Evolutionary conservation across 2,113 vertebrate genomes (phyloP), one percentile per base, ranked within the genome.

Genomic region (Conger conger): DNA sequence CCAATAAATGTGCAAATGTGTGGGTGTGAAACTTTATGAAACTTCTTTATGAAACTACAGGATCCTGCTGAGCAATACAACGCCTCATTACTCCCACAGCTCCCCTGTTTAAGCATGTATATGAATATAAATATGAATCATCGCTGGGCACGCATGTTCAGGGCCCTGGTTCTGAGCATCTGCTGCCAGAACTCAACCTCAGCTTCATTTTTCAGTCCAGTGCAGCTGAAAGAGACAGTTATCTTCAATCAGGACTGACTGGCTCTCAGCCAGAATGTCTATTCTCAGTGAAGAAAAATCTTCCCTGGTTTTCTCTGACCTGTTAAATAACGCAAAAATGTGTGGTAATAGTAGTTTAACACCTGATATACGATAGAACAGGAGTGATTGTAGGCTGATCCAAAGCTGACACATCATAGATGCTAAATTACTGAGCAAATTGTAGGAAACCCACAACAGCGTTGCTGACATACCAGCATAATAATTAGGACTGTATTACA

Each of bases 181-280:
- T 73, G 36, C 15, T 76, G 38, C 63, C 82, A 83, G 82, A 50
- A 33, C 60, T 45, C 40, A 4, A 27, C n/a, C 40, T 15, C 63
- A 76, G 63, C 76, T 83, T 83, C 38, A 18, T 83, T 83, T 76
- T 35, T 23, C 63, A 68, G 60, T 73, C 40, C 18, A 83, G 60
- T 38, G 57, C 76, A 18, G 53, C 38, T 16, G 38, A 83, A 83
- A 76, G 30, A 45, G 63, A 83, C 60, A 83, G 76, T 23, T 38
- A 20, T 78, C 13, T 78, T 78, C 30, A 36, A 78, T 78, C 37
- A 78, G 11, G 9, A 78, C 1, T 78, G 76, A 38, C 76, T 78
- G 76, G 37, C 76, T 38, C 16, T 78, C 37, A 23, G 76, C 76
- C 33, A 36, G 57, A 6, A 17, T 78, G 76, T 38, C 76, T 73